phyloP scores from a whole-genome alignment of 2,113 vertebrate species.

The Hippocampus guttulatus region DNA sequence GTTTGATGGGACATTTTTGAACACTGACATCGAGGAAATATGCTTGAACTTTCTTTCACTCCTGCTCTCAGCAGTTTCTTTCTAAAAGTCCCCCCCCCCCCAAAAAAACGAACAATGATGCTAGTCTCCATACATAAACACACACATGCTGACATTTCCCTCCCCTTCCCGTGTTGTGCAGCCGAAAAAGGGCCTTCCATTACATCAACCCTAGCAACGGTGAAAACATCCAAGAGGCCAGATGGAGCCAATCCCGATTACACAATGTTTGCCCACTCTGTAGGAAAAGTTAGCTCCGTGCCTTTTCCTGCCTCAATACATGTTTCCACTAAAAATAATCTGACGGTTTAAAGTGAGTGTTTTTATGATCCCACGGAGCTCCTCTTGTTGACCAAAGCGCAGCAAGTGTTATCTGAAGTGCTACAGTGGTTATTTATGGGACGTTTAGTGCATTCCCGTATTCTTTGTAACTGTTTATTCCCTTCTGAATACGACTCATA shows the following conservation, averaged over 20 bases:
- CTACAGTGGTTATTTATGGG: constrained; percentile 63
- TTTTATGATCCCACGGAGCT: constrained; percentile 17
- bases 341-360: constrained; percentile 30
- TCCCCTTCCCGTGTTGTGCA: constrained; percentile 34
- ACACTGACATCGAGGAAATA: constrained; percentile 42
- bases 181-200: constrained; percentile 57
- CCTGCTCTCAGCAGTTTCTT: constrained; percentile 19
- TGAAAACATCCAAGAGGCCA: constrained; percentile 60
- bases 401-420: constrained; percentile 42
- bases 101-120: constrained; percentile 47
- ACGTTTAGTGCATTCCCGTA: constrained; percentile 51
- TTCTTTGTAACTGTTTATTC: constrained; percentile 54
- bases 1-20: constrained; percentile 49
- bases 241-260: constrained; percentile 51
- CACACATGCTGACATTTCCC: constrained; percentile 31
- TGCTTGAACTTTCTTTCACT: constrained; percentile 36
- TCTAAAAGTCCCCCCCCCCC: too few species aligned
- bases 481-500: constrained; percentile 24
- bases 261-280: constrained; percentile 33
- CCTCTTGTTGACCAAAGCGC: constrained; percentile 18
- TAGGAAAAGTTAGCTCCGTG: constrained; percentile 30
- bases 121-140: not conserved
- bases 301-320: constrained; percentile 25
- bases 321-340: constrained; percentile 16
- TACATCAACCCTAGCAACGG: constrained; percentile 70